Percentiles rank a stretch among this genome's conserved stretches.
Evolutionary conservation across 2,113 vertebrate genomes (phyloP).

Genomic region (Anhinga rufa): DNA sequence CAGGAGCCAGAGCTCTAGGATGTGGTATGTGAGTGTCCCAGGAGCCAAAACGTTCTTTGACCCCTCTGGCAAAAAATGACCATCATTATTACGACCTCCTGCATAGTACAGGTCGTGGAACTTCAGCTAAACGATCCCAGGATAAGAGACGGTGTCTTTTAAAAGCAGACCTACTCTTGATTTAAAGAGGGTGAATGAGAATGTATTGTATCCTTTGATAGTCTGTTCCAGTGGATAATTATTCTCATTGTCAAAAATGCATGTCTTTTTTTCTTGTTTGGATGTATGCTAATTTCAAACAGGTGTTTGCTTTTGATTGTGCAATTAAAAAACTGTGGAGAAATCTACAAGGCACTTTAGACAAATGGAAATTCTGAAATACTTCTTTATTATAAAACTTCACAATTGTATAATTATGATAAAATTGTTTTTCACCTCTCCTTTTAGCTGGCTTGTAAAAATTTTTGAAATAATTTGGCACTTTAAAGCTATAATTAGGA

Average conservation of each 20-base stretch:
- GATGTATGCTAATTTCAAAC: conserved; percentile 28
- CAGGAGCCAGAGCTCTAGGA: not conserved
- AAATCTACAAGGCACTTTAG: not conserved
- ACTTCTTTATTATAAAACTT: conserved; percentile 1
- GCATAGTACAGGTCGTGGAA: not conserved
- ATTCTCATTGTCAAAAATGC: not conserved
- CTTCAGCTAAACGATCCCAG: not conserved
- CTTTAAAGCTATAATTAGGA: not conserved
- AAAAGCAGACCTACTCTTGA: not conserved
- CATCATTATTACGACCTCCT: not conserved
- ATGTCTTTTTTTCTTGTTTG: not conserved
- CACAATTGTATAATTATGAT: not conserved
- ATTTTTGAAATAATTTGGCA: not conserved
- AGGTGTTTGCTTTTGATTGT: conserved; percentile 17
- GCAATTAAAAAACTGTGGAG: not conserved
- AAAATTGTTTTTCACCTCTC: not conserved
- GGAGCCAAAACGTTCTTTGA: not conserved
- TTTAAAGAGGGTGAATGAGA: not conserved
- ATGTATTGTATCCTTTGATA: not conserved
- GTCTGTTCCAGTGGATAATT: not conserved
- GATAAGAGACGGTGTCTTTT: not conserved
- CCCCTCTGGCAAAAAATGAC: not conserved
- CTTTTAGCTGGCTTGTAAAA: not conserved
- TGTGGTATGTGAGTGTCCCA: not conserved
- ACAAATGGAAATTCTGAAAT: not conserved